Evolutionary conservation across 2,113 vertebrate species (phyloP).

Genomic region (Gobio gobio): DNA sequence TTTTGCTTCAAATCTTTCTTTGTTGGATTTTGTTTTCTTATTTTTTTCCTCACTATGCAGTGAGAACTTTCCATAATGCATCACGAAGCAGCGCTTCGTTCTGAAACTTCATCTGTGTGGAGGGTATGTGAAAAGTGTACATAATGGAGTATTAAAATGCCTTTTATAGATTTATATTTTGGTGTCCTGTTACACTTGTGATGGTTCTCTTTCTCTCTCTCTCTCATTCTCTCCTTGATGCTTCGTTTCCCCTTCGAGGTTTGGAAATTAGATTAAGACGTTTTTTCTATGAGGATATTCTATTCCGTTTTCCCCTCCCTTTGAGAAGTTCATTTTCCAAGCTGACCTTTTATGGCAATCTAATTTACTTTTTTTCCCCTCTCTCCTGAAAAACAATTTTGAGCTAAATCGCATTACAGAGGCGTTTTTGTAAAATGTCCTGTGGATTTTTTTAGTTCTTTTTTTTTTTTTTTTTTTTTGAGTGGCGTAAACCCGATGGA

Average conservation of each 20-base stretch:
- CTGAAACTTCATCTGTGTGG: constrained; percentile 70
- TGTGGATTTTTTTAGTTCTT: constrained; percentile 61
- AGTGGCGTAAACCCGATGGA: constrained; percentile 28
- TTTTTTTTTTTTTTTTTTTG: constrained; percentile 30
- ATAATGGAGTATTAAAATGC: constrained; percentile 87
- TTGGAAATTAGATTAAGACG: constrained; percentile 81
- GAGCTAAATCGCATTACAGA: constrained; percentile 66
- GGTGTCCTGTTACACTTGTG: constrained; percentile 80
- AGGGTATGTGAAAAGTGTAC: constrained; percentile 93
- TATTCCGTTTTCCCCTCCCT: constrained; percentile 68
- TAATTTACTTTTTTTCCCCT: constrained; percentile 70
- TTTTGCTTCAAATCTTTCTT: constrained; percentile 57
- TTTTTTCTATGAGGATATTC: constrained; percentile 76
- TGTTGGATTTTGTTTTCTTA: constrained; percentile 65
- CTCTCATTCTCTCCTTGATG: constrained; percentile 74
- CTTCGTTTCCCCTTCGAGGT: constrained; percentile 72
- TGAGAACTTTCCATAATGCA: constrained; percentile 74
- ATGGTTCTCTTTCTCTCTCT: constrained; percentile 74
- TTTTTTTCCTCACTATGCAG: constrained; percentile 66
- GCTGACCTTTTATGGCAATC: constrained; percentile 78
- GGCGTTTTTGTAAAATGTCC: constrained; percentile 60
- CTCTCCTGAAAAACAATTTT: constrained; percentile 63
- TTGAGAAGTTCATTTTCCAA: constrained; percentile 68
- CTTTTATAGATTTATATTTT: constrained; percentile 86
- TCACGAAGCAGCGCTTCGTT: constrained; percentile 75